These are phyloP conservation scores for Hoplias malabaricus DNA, from an alignment of 2,113 vertebrate species.

Conservation along the genomic window DNA sequence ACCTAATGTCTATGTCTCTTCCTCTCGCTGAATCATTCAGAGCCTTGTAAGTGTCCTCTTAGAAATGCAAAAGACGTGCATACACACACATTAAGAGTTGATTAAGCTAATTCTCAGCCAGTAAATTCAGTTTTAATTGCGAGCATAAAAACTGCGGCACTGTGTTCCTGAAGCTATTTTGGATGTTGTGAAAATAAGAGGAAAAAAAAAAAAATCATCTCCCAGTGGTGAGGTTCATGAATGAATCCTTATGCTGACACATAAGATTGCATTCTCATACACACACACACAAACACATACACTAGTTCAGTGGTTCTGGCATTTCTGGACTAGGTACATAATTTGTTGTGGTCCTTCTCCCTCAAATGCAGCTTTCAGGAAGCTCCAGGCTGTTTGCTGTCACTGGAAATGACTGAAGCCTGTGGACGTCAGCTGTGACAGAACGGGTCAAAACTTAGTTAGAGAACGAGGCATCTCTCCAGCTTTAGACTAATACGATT, in stretches of 20 bases:
- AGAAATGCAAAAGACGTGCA: not conserved
- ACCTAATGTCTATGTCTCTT: too few species aligned
- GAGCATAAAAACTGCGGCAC: not conserved
- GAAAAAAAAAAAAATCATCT: not conserved
- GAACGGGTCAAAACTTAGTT: not conserved
- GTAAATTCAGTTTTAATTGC: constrained; percentile 2
- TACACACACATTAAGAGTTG: not conserved
- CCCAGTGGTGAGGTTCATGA: not conserved
- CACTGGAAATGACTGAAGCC: not conserved
- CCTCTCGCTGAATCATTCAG: too few species aligned
- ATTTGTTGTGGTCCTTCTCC: constrained; percentile 20
- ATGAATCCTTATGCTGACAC: constrained; percentile 1
- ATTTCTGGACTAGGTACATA: not conserved
- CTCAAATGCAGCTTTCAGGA: constrained; percentile 20
- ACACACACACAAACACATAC: not conserved
- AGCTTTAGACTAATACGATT: not conserved
- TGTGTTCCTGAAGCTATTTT: not conserved
- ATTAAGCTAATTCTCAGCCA: not conserved
- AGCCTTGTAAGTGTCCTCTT: too few species aligned
- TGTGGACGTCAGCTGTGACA: not conserved
- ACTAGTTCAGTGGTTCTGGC: constrained; percentile 4
- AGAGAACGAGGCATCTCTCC: not conserved
- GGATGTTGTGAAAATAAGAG: not conserved
- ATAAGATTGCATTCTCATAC: not conserved
- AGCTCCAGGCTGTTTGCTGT: constrained; percentile 29